Conservation (phyloP, 2,888 invertebrate species). For the Isotomurus palustris region DNA sequence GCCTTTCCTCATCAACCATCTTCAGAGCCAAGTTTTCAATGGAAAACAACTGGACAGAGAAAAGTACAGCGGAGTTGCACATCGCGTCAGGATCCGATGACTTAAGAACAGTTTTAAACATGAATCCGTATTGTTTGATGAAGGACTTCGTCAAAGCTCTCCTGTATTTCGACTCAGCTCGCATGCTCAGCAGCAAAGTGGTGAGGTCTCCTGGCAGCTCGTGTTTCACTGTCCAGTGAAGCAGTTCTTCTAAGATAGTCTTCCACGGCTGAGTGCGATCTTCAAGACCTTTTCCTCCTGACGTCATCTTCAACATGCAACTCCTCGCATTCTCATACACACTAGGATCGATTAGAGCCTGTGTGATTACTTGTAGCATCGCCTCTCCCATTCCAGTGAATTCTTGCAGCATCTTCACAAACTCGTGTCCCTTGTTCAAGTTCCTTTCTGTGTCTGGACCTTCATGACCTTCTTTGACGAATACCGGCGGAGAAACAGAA, state of each 20-base stretch:
- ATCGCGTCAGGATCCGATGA: slow-evolving; percentile 82
- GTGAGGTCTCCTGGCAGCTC: slow-evolving; percentile 96
- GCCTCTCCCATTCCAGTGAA: slow-evolving; percentile 55
- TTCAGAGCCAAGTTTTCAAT: slow-evolving; percentile 84
- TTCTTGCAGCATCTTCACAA: slow-evolving; percentile 52
- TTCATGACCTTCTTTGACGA: background rate
- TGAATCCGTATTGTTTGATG: slow-evolving; percentile 91
- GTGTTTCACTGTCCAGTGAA: slow-evolving; percentile 96
- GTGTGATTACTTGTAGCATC: slow-evolving; percentile 53
- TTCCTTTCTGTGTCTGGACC: background rate
- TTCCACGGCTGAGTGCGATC: slow-evolving; percentile 47
- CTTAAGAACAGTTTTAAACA: slow-evolving; percentile 81
- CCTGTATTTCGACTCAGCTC: slow-evolving; percentile 80
- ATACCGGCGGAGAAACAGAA: no score
- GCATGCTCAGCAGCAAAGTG: slow-evolving; percentile 86
- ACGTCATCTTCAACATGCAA: no score
- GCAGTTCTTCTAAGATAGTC: slow-evolving; percentile 86
- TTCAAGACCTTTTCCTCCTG: slow-evolving; percentile 12
- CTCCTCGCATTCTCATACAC: slow-evolving; percentile 31
- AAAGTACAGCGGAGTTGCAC: slow-evolving; percentile 93
- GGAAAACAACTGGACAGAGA: slow-evolving; percentile 91
- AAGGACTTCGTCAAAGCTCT: slow-evolving; percentile 88
- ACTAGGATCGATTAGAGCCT: slow-evolving; percentile 50
- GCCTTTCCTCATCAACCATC: slow-evolving; percentile 82
- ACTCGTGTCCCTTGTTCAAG: slow-evolving; percentile 50